These are phyloP conservation scores for Orthosia gothica DNA, from an alignment of 2,888 invertebrate species.

Conservation along the genomic window DNA sequence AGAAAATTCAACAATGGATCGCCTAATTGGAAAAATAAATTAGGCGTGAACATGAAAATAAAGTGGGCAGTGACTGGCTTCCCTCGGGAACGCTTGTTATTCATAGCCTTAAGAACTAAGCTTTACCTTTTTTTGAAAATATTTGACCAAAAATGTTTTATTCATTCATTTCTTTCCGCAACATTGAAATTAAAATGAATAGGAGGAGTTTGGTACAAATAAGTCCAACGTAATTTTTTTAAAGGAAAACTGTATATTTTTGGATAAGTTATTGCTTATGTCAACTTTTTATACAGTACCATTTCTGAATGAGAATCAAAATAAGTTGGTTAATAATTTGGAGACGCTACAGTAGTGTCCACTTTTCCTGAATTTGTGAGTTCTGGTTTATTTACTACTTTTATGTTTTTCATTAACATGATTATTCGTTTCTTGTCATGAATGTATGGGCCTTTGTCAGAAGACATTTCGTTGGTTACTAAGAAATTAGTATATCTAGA, in stretches of 20 bases:
- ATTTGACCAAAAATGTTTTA: slow-evolving; percentile 76
- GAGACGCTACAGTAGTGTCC: not conserved
- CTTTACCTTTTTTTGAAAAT: slow-evolving; percentile 71
- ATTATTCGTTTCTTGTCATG: not conserved
- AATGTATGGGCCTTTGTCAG: not conserved
- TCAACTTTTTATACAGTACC: slow-evolving; percentile 41
- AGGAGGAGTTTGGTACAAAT: slow-evolving; percentile 63
- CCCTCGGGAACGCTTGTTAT: slow-evolving; percentile 62
- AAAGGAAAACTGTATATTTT: slow-evolving; percentile 64
- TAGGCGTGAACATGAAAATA: slow-evolving; percentile 60
- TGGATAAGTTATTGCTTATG: slow-evolving; percentile 50
- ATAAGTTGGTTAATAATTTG: slow-evolving; percentile 44
- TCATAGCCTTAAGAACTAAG: slow-evolving; percentile 63
- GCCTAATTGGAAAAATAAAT: slow-evolving; percentile 64
- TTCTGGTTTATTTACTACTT: not conserved
- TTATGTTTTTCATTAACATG: not conserved
- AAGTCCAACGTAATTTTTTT: slow-evolving; percentile 60
- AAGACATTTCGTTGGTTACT: not conserved
- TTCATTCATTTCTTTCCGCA: slow-evolving; percentile 71
- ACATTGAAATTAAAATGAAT: slow-evolving; percentile 73
- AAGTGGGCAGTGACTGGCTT: slow-evolving; percentile 55
- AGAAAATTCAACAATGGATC: slow-evolving; percentile 46
- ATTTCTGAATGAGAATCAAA: slow-evolving; percentile 40
- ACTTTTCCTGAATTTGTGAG: slow-evolving; percentile 3
- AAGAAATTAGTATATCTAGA: not conserved